Base-by-base conservation (phyloP, 2,113 vertebrate genomes). In the Leucoraja erinaceus region DNA sequence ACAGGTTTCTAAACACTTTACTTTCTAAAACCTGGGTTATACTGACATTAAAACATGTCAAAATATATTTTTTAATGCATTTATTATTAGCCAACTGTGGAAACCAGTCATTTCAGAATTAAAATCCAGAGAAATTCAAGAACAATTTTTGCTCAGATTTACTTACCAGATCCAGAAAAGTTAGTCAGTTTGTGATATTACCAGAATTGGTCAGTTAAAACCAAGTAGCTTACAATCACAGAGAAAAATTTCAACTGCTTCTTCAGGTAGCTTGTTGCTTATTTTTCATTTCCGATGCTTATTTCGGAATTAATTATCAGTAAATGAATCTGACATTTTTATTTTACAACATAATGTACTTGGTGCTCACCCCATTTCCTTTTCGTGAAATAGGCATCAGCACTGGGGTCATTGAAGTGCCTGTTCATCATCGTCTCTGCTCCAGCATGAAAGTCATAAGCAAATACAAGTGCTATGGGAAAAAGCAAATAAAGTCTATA, bases 361-460 rank as follows among this genome's bases (percentile, higher is more conserved):
- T 93, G 7, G 9, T 94, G 94, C 98, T 97, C 96, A 99, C 99
- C 99, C 99, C 99, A 99, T 95, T 99, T 99, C 95, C 98, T 97
- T 95, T 99, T 99, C 12, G 98, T 99, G 94, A 99, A 99, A 95
- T 97, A 99, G 72, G 97, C 98, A 95, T 99, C 99, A 83, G 99
- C 98, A 93, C 97, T 97, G 25, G 99, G 98, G 94, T 99, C 98
- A 93, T 98, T 99, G 96, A 99, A 99, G 95, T 99, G 99, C 95
- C 98, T 97, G 96, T 97, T 98, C 97, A 98, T 99, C 98, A 99
- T 98, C 63, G 99, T 99, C 95, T 99, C 99, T 94, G 98, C 98
- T 94, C 98, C 98, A 94, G 99, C 98, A 93, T 99, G 98, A 95
- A 99, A 99, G 95, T 99, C 99, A 92, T 99, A 99, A 0, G 98